A percentile compares a stretch with the other conserved stretches of the same genome.
phyloP scores from a whole-genome alignment of 1,140 invertebrate species.

The Drosophila tsacasi region DNA sequence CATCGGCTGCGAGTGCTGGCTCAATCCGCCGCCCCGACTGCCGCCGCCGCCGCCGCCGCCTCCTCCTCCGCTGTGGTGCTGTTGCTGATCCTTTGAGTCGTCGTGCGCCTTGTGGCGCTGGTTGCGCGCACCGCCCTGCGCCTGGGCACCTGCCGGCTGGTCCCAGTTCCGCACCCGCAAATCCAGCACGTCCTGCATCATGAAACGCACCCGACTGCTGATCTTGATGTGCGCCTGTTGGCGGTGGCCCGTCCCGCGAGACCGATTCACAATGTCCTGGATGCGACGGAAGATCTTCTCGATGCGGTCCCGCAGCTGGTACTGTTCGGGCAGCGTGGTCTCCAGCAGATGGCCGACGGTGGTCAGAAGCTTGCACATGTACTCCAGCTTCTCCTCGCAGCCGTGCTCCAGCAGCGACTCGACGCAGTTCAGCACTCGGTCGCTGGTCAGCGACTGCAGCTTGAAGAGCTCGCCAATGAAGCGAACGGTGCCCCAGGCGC shows the following conservation, averaged over 20 bases:
- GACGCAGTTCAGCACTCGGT: slow-evolving; percentile 96
- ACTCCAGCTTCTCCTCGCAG: slow-evolving; percentile 97
- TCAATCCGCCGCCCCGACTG: slow-evolving; percentile 11
- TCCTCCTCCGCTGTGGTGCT: slow-evolving; percentile 34
- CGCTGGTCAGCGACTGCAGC: slow-evolving; percentile 93
- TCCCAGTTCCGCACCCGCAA: slow-evolving; percentile 92
- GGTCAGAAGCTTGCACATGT: slow-evolving; percentile 95
- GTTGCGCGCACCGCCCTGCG: slow-evolving; percentile 13
- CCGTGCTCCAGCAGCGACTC: slow-evolving; percentile 90
- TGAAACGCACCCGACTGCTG: slow-evolving; percentile 79
- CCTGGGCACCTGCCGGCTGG: slow-evolving; percentile 46
- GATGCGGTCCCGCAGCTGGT: slow-evolving; percentile 58
- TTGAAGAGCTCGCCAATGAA: slow-evolving; percentile 96
- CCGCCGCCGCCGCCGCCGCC: slow-evolving; percentile 3
- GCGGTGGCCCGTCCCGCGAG: slow-evolving; percentile 46
- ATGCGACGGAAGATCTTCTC: slow-evolving; percentile 80
- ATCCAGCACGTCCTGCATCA: slow-evolving; percentile 97
- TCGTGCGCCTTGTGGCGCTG: slow-evolving; percentile 61
- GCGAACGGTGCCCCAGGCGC: slow-evolving; percentile 94
- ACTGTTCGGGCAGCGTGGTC: slow-evolving; percentile 53
- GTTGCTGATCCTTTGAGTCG: slow-evolving; percentile 50
- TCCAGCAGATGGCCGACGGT: slow-evolving; percentile 92
- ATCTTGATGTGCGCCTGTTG: slow-evolving; percentile 65
- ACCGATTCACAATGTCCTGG: slow-evolving; percentile 75
- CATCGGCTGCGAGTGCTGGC: slow-evolving; percentile 33